These are phyloP conservation scores for Crocuta crocuta DNA, from an alignment of 2,113 vertebrate species.

Conservation along the genomic window DNA sequence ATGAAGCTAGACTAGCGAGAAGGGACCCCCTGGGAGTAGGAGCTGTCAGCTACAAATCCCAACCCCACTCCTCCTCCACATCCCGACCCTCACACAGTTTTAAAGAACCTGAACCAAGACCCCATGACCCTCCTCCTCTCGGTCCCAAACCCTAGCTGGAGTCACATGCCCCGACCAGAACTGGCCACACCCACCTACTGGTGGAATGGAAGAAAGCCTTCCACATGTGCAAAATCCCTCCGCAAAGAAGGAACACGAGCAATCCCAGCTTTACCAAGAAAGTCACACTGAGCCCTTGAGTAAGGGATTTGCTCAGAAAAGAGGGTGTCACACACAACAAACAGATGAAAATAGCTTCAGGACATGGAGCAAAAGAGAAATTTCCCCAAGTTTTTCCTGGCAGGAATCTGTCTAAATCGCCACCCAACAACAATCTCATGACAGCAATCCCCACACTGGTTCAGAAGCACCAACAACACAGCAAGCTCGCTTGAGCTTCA, in stretches of 20 bases:
- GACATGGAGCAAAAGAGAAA: neutral
- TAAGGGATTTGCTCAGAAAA: neutral
- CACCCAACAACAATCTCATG: neutral
- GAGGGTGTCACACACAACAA: neutral
- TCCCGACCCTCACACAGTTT: neutral
- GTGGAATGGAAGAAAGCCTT: neutral
- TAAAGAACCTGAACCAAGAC: neutral
- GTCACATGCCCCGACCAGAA: neutral
- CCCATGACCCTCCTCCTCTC: neutral
- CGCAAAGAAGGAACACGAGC: neutral
- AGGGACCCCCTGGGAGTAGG: neutral
- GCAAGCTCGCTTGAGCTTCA: neutral
- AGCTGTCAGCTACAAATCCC: neutral
- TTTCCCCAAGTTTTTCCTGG: neutral
- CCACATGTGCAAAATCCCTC: neutral
- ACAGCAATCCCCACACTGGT: neutral
- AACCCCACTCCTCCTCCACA: neutral
- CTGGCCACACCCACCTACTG: rapidly evolving
- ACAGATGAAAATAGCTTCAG: neutral
- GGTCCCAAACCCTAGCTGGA: neutral
- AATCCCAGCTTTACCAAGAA: neutral
- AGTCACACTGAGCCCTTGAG: neutral
- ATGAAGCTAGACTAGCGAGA: neutral
- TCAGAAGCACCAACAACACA: neutral
- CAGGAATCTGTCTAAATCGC: neutral